Percentiles rank a stretch among this genome's conserved stretches.
Conservation (phyloP, 2,888 invertebrate genomes). For the Cantharis flavilabris region DNA sequence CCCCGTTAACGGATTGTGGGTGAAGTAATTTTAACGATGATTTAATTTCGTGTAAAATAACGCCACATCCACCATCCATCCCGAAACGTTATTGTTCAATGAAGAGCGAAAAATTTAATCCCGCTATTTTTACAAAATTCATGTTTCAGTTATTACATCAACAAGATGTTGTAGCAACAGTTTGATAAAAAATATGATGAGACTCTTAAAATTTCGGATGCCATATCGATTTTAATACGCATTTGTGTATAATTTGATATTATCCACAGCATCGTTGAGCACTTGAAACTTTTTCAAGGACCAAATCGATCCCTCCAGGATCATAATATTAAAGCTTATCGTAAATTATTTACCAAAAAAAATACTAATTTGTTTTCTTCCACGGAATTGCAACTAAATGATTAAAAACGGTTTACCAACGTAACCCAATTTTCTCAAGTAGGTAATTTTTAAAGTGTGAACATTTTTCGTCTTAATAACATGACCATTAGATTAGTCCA, state of each 20-base stretch:
- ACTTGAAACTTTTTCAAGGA: slow-evolving; percentile 10
- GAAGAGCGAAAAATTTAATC: neutral
- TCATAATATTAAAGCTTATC: neutral
- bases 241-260: neutral
- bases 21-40: neutral
- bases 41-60: neutral
- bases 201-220: slow-evolving; percentile 4
- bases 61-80: neutral
- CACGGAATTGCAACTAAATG: neutral
- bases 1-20: neutral
- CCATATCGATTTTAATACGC: slow-evolving; percentile 13
- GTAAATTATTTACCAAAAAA: neutral
- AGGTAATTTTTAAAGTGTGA: neutral
- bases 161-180: neutral
- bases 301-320: slow-evolving; percentile 2
- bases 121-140: neutral
- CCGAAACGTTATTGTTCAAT: neutral
- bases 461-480: neutral
- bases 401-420: neutral
- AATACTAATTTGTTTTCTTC: neutral
- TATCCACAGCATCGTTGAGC: neutral
- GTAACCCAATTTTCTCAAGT: neutral
- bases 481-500: neutral
- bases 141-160: neutral
- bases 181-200: slow-evolving; percentile 4